Base-by-base conservation (phyloP, 2,888 invertebrate genomes). In the Cephonodes hylas region DNA sequence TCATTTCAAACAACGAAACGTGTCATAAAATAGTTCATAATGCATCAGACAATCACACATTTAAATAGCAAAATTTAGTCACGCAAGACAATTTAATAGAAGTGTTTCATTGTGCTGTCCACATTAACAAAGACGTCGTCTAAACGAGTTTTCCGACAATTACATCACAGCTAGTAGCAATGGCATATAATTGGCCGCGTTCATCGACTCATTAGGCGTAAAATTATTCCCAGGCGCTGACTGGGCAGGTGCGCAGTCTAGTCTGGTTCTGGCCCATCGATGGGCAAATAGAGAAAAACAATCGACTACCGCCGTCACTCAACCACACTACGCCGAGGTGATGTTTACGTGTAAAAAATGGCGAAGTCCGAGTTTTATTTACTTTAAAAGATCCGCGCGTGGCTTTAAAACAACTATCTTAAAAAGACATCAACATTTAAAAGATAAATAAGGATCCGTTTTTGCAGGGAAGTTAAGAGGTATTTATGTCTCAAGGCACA, bases 191-290 rank as follows among this genome's bases (percentile, higher is more conserved):
- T 83, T 81, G 75, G 67, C 67, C 66, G 71, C 70, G 70, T 69
- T 73, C 70, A 73, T 73, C 74, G 72, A 74, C 73, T 80, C 80
- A 81, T 80, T 82, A 80, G 73, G 75, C 80, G 76, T 79, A 74
- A 79, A 81, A 84, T 84, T 85, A 86, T 86, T 81, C 78, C 68
- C 69, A 71, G 69, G 66, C 68, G 66, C 70, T 73, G 77, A 73
- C 70, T 62, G 68, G 77, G 81, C 86, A 87, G 85, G 83, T 87
- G 86, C 77, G 67, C 71, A 61, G 69, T 68, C 74, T 72, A 72
- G 77, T 78, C 77, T 73, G 46, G 73, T 70, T 74, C 73, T 72
- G 73, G 73, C 68, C 70, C 70, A 70, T 68, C 69, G 72, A 72
- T 73, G 68, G 63, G 67, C 67, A 80, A 80, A 80, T 74, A 77